These are phyloP conservation scores for Leistus spinibarbis DNA, from an alignment of 2,888 invertebrate genomes.

Conservation along the genomic window DNA sequence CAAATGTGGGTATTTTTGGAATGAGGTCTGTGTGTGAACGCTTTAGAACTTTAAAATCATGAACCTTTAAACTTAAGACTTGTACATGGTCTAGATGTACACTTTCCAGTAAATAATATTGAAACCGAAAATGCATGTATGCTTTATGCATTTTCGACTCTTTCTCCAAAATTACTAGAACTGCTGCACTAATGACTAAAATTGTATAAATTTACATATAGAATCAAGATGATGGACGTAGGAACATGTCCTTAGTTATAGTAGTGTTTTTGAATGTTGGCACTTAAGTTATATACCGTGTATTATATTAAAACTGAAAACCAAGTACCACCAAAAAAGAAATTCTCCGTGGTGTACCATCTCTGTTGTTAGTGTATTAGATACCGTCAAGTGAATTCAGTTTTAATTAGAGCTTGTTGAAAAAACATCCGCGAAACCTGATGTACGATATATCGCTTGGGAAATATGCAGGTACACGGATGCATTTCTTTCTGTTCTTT, in stretches of 20 bases:
- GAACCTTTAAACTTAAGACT: too few relatives aligned
- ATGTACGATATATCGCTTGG: slow-evolving; percentile 19
- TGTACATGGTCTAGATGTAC: too few relatives aligned
- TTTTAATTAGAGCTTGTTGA: slow-evolving; percentile 2
- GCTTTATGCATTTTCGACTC: too few relatives aligned
- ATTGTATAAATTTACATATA: background rate
- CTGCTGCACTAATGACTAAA: too few relatives aligned
- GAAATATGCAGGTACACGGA: slow-evolving; percentile 18
- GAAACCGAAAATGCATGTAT: too few relatives aligned
- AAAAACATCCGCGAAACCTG: background rate
- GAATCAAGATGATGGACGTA: background rate
- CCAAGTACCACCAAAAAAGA: background rate
- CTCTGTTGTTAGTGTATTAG: background rate
- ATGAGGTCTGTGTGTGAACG: too few relatives aligned
- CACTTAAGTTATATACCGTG: background rate
- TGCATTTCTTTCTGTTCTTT: slow-evolving; percentile 34
- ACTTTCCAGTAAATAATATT: too few relatives aligned
- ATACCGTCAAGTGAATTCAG: background rate
- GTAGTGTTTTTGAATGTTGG: background rate
- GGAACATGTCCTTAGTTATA: background rate
- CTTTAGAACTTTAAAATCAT: too few relatives aligned
- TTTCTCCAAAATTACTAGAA: too few relatives aligned
- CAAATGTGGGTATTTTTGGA: too few relatives aligned
- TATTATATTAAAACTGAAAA: background rate
- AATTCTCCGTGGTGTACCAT: background rate